Evolutionary conservation across 2,797 vertebrate species (phyloP).

Genomic region (Erithacus rubecula): DNA sequence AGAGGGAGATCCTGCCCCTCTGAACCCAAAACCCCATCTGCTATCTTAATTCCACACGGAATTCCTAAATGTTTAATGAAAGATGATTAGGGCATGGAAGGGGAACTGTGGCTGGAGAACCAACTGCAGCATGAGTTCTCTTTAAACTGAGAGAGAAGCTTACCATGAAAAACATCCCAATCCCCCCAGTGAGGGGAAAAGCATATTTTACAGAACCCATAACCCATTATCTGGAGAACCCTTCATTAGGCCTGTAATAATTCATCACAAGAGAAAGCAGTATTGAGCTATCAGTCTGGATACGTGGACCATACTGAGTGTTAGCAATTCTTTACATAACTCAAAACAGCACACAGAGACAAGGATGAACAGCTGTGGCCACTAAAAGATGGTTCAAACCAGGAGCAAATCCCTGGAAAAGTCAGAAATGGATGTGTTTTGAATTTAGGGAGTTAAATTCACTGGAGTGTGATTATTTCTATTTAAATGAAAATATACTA

Average conservation of each 20-base stretch:
- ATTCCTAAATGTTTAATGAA: not conserved
- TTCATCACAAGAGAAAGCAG: not conserved
- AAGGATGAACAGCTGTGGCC: not conserved
- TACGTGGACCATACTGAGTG: not conserved
- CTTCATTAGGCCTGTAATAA: not conserved
- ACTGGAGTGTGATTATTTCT: not conserved
- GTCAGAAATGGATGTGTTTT: not conserved
- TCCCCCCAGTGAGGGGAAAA: not conserved
- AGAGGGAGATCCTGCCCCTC: slow-evolving; percentile 31
- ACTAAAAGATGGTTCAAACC: not conserved
- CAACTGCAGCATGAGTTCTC: not conserved
- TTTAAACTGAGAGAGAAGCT: not conserved
- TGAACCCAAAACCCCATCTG: not conserved
- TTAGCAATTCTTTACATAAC: not conserved
- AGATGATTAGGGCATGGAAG: not conserved
- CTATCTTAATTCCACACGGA: not conserved
- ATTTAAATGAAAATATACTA: not conserved
- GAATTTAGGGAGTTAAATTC: not conserved
- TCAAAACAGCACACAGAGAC: not conserved
- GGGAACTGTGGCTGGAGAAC: not conserved
- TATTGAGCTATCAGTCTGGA: not conserved
- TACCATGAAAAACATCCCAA: not conserved
- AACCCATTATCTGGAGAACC: not conserved
- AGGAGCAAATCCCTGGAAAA: not conserved
- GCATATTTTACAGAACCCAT: not conserved